A percentile compares a stretch with the other conserved stretches of the same genome.
These are phyloP conservation scores for Lontra canadensis DNA, from an alignment of 2,113 vertebrate species.

Conservation along the genomic window DNA sequence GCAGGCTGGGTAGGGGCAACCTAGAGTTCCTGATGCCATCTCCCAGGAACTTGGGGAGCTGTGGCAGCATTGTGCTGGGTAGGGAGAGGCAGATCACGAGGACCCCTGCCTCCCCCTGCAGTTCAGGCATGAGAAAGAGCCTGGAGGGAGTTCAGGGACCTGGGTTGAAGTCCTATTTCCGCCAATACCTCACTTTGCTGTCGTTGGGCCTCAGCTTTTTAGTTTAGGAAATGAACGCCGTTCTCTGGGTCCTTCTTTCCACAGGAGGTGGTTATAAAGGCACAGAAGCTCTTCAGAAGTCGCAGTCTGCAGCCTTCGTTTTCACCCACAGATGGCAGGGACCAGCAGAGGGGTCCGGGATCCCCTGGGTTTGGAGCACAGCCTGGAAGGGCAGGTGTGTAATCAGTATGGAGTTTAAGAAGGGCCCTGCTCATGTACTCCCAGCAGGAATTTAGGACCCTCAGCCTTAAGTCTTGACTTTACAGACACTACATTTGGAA, in stretches of 20 bases:
- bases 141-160: neutral
- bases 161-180: neutral
- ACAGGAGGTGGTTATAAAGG: neutral
- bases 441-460: neutral
- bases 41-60: neutral
- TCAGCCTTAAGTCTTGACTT: neutral
- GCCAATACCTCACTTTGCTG: neutral
- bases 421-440: neutral
- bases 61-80: neutral
- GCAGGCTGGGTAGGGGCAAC: neutral
- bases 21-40: fast-evolving
- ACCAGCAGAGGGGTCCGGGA: neutral
- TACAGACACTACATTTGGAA: neutral
- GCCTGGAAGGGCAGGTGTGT: neutral
- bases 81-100: neutral
- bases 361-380: neutral
- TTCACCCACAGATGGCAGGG: neutral
- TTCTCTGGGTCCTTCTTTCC: neutral
- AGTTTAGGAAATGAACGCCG: neutral
- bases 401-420: neutral
- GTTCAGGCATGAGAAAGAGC: slow-evolving; percentile 52
- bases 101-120: neutral
- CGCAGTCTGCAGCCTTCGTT: neutral
- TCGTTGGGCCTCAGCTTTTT: neutral
- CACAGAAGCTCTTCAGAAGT: neutral